Evolutionary conservation across 2,888 invertebrate species (phyloP).

Genomic region (Sisyra nigra): DNA sequence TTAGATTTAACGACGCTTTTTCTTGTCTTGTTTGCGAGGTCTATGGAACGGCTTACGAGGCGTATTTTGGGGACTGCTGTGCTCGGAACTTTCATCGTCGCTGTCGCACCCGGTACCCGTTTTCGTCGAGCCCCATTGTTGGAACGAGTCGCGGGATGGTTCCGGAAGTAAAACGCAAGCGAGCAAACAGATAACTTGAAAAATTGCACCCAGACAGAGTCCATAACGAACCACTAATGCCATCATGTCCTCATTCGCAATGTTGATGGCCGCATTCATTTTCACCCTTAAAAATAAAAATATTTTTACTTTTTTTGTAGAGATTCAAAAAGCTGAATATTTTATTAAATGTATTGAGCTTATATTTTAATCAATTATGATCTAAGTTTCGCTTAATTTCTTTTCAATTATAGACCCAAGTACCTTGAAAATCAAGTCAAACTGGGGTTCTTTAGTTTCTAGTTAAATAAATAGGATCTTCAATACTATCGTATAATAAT

Average conservation of each 20-base stretch:
- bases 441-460: no score
- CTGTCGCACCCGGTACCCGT: constrained; percentile 42
- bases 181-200: constrained; percentile 68
- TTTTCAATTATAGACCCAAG: no score
- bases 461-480: no score
- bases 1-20: constrained; percentile 51
- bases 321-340: no score
- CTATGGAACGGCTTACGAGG: constrained; percentile 45
- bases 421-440: no score
- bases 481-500: no score
- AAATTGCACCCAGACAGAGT: constrained; percentile 72
- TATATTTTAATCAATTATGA: no score
- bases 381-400: no score
- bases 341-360: no score
- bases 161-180: constrained; percentile 68
- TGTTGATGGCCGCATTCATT: constrained; percentile 29
- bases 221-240: constrained; percentile 63
- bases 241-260: constrained; percentile 51
- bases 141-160: constrained; percentile 33
- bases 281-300: constrained; percentile 11
- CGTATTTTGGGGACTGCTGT: constrained; percentile 52
- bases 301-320: not conserved
- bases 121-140: no score
- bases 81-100: constrained; percentile 57
- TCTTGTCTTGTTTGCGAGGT: constrained; percentile 50